Conservation (phyloP, 1,140 invertebrate genomes). For the Ceratoteleas bidentatus region DNA sequence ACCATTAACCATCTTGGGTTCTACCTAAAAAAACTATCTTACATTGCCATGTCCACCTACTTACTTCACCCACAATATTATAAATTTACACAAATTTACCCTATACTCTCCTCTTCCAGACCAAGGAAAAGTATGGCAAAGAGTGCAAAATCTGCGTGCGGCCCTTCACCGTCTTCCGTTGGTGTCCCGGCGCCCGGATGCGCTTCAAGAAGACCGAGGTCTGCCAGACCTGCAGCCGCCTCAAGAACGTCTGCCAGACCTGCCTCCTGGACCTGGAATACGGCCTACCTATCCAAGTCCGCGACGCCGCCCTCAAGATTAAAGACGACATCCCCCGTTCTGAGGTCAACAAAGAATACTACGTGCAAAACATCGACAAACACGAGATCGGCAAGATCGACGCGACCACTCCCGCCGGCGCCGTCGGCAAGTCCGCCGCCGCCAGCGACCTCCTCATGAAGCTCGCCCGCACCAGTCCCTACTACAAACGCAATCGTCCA, state of each 20-base stretch:
- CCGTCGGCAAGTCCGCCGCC: slow-evolving; percentile 87
- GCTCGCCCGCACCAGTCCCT: slow-evolving; percentile 97
- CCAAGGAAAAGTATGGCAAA: slow-evolving; percentile 98
- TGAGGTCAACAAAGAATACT: slow-evolving; percentile 99
- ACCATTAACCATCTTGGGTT: no score
- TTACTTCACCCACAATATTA: no score
- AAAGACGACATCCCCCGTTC: slow-evolving; percentile 97
- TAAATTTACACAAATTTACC: no score
- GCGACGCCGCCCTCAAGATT: slow-evolving; percentile 97
- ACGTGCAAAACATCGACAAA: slow-evolving; percentile 95
- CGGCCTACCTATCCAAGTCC: slow-evolving; percentile 95
- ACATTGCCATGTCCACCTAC: no score
- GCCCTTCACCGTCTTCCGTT: slow-evolving; percentile 99
- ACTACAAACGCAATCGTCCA: slow-evolving; percentile 98
- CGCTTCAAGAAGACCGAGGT: slow-evolving; percentile 99
- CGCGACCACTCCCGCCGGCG: slow-evolving; percentile 84
- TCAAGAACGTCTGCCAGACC: slow-evolving; percentile 99
- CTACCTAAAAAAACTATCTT: no score
- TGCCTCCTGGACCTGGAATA: slow-evolving; percentile 99
- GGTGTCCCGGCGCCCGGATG: slow-evolving; percentile 99
- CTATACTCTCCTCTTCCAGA: slow-evolving; percentile 83
- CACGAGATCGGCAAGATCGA: slow-evolving; percentile 86
- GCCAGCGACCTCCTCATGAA: slow-evolving; percentile 95
- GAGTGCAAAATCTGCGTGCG: slow-evolving; percentile 99
- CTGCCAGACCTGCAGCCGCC: slow-evolving; percentile 98